Evolutionary conservation across 2,797 vertebrate species (phyloP).

Genomic region (Pelobates cultripes): DNA sequence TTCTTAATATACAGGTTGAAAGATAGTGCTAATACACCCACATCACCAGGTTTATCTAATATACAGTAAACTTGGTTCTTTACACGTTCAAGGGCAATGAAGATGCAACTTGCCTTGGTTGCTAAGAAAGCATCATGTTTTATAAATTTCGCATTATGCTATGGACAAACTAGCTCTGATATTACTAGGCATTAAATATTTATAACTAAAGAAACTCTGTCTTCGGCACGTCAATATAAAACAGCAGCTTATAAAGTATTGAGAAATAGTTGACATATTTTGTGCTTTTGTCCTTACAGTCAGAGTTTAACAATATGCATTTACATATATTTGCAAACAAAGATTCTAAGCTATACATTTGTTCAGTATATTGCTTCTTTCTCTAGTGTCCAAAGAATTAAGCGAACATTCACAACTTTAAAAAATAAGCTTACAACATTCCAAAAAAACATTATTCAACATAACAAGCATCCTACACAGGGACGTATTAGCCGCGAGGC

Average conservation of each 20-base stretch:
- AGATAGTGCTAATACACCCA: neutral
- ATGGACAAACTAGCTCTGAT: neutral
- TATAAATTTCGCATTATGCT: conserved; percentile 7
- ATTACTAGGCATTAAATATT: neutral
- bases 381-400: too few relatives aligned
- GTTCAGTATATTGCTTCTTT: too few relatives aligned
- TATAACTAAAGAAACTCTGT: neutral
- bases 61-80: neutral
- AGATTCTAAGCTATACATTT: too few relatives aligned
- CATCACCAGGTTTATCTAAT: neutral
- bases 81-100: neutral
- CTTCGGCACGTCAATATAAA: neutral
- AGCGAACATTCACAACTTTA: too few relatives aligned
- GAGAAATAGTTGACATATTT: neutral
- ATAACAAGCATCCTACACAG: too few relatives aligned
- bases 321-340: too few relatives aligned
- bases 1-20: conserved; percentile 3
- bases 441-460: too few relatives aligned
- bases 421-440: too few relatives aligned
- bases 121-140: conserved; percentile 31
- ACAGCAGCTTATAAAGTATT: neutral
- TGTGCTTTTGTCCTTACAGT: too few relatives aligned
- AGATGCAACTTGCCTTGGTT: neutral
- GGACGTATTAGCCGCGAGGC: too few relatives aligned
- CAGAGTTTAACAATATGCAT: too few relatives aligned